Conservation (phyloP, 2,888 invertebrate genomes). For the Drosophila vallismaia region DNA sequence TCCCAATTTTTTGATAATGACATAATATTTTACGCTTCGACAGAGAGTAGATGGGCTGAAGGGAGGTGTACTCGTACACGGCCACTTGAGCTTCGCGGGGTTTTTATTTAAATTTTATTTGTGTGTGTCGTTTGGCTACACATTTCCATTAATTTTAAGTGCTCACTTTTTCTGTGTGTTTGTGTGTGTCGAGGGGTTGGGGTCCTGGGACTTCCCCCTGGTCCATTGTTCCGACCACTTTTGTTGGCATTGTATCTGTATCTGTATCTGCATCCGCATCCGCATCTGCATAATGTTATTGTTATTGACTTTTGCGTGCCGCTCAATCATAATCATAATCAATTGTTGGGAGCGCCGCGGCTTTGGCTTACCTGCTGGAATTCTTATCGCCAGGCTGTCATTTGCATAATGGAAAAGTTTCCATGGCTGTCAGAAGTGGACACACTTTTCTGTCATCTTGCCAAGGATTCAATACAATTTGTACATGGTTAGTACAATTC, state of each 20-base stretch:
- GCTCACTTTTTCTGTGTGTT: constrained; percentile 37
- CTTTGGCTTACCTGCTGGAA: constrained; percentile 56
- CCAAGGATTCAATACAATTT: constrained; percentile 14
- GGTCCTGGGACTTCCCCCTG: constrained; percentile 23
- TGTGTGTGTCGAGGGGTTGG: too few species aligned
- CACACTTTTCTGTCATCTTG: constrained; percentile 31
- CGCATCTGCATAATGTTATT: constrained; percentile 67
- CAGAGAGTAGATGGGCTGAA: constrained; percentile 41
- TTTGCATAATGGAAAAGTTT: constrained; percentile 62
- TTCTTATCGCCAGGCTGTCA: constrained; percentile 60
- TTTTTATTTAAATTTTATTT: constrained; percentile 73
- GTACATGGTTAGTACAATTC: not conserved
- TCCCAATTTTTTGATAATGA: constrained; percentile 74
- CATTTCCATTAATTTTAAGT: constrained; percentile 80
- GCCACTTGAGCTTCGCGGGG: constrained; percentile 52
- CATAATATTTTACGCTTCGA: constrained; percentile 81
- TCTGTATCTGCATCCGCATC: constrained; percentile 47
- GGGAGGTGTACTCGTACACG: not conserved
- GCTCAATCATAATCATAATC: constrained; percentile 80
- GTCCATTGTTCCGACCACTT: constrained; percentile 39
- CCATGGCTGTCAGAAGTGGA: constrained; percentile 26
- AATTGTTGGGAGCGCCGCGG: constrained; percentile 51
- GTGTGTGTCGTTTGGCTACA: constrained; percentile 52
- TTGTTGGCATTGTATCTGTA: constrained; percentile 36
- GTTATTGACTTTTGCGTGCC: constrained; percentile 74